phyloP scores from a whole-genome alignment of 1,140 invertebrate species.

The Himalopsyche phryganea region DNA sequence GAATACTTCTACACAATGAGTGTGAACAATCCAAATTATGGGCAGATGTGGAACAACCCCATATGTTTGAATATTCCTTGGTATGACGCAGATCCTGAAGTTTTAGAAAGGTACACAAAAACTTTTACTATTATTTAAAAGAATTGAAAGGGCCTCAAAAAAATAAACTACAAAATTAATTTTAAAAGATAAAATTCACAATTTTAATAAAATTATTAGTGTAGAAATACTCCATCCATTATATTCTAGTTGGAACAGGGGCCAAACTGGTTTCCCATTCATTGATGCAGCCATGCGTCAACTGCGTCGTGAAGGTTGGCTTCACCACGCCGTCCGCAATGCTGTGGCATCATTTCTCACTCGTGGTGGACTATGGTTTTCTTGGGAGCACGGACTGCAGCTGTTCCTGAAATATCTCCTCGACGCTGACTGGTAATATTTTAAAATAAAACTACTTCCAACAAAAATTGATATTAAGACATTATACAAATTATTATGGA shows the following conservation, averaged over 20 bases:
- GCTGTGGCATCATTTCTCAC: slow-evolving; percentile 71
- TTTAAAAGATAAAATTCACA: no score
- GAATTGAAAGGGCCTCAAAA: no score
- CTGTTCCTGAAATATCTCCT: slow-evolving; percentile 65
- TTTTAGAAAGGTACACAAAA: slow-evolving; percentile 48
- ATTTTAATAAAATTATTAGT: no score
- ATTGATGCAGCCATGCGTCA: slow-evolving; percentile 75
- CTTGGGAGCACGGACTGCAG: slow-evolving; percentile 66
- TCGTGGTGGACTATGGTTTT: slow-evolving; percentile 69
- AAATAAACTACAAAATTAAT: no score
- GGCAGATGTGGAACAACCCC: slow-evolving; percentile 67
- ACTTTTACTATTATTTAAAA: no score
- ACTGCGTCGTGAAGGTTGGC: slow-evolving; percentile 63
- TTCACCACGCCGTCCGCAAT: slow-evolving; percentile 69
- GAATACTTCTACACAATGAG: slow-evolving; percentile 78
- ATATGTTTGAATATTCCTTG: slow-evolving; percentile 74
- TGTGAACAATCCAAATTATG: slow-evolving; percentile 63
- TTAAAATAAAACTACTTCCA: background rate
- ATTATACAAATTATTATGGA: no score
- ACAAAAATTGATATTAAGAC: no score
- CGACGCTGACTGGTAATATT: slow-evolving; percentile 63
- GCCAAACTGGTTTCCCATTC: slow-evolving; percentile 71
- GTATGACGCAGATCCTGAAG: slow-evolving; percentile 53
- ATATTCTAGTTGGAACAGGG: slow-evolving; percentile 61
- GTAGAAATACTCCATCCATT: no score